These are phyloP conservation scores for Ptyas mucosa DNA, from an alignment of 2,113 vertebrate genomes.

Conservation along the genomic window DNA sequence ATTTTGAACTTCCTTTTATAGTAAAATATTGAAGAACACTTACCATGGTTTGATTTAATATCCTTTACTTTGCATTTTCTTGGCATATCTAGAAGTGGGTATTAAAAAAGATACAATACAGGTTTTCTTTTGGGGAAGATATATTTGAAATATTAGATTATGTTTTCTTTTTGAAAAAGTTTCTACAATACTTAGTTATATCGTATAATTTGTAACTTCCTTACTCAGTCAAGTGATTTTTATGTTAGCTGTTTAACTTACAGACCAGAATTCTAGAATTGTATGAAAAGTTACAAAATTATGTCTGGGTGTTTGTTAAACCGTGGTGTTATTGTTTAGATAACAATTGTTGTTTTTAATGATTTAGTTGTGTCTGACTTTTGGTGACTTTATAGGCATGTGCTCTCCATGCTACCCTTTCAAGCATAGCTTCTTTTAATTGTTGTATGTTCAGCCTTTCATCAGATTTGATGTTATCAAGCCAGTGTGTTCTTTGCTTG, in stretches of 20 bases:
- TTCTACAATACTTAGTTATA: background rate
- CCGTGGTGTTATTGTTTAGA: background rate
- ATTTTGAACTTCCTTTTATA: background rate
- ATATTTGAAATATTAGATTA: background rate
- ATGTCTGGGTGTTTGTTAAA: background rate
- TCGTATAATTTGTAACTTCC: background rate
- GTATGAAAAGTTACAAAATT: background rate
- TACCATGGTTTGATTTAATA: background rate
- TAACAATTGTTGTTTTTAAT: background rate
- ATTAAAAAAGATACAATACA: background rate
- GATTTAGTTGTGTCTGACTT: background rate
- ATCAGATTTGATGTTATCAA: background rate
- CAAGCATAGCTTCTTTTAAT: background rate
- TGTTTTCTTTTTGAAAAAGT: background rate
- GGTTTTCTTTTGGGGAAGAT: background rate
- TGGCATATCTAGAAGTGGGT: background rate
- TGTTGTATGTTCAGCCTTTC: background rate
- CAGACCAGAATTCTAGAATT: background rate
- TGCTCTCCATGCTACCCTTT: background rate
- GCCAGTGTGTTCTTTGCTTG: background rate
- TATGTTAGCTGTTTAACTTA: background rate
- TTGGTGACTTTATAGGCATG: background rate
- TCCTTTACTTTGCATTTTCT: background rate
- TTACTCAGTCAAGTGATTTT: background rate
- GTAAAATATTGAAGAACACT: background rate